Conservation (phyloP, 2,888 invertebrate genomes). For the Eurytoma californica region DNA sequence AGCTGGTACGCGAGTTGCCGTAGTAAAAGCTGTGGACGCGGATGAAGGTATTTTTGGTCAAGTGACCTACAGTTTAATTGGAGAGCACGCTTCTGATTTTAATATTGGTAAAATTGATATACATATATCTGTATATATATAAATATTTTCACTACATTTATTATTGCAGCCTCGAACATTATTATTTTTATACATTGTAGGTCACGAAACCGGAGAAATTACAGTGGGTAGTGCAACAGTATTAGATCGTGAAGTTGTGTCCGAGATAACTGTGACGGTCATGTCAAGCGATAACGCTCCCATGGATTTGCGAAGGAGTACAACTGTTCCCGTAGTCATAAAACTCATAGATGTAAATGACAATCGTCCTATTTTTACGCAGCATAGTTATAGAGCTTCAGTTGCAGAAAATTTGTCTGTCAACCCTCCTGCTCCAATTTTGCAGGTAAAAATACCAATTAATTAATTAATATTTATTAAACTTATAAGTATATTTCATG, state of each 20-base stretch:
- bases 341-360: constrained; percentile 92
- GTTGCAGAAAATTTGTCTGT: constrained; percentile 90
- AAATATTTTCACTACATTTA: background rate
- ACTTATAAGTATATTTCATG: too few species aligned
- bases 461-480: too few species aligned
- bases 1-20: constrained; percentile 83
- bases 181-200: constrained; percentile 54
- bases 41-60: constrained; percentile 87
- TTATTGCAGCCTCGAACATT: background rate
- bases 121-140: too few species aligned
- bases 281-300: constrained; percentile 89
- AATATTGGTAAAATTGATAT: constrained; percentile 79
- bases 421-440: constrained; percentile 87
- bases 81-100: constrained; percentile 85
- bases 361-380: constrained; percentile 88
- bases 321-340: constrained; percentile 87
- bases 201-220: constrained; percentile 83
- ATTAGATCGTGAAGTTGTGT: constrained; percentile 86
- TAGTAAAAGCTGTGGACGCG: constrained; percentile 85
- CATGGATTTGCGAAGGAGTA: constrained; percentile 80
- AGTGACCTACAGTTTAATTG: constrained; percentile 86
- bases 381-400: constrained; percentile 85
- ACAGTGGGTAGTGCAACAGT: constrained; percentile 83
- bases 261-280: constrained; percentile 85
- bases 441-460: constrained; percentile 77